Evolutionary conservation across 2,113 vertebrate species (phyloP).

Genomic region (Aythya baeri): DNA sequence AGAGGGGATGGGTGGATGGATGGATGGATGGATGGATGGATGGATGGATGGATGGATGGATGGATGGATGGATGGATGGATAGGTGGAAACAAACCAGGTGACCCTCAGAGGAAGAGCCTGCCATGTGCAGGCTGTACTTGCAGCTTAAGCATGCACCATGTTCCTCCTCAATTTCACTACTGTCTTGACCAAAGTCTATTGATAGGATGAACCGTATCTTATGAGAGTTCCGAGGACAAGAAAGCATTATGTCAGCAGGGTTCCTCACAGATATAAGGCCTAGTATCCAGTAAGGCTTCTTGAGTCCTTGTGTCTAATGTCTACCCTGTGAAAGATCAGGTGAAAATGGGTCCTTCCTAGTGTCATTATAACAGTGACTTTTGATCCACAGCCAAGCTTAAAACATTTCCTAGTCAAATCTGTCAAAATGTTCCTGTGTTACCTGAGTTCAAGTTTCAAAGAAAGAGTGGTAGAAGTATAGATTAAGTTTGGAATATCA

Average conservation of each 20-base stretch:
- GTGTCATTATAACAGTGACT: background rate
- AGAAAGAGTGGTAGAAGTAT: background rate
- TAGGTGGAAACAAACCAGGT: background rate
- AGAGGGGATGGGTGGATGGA: background rate
- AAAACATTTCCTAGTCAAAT: background rate
- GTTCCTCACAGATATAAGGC: background rate
- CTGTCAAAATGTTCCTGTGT: background rate
- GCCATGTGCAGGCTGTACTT: background rate
- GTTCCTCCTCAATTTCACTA: background rate
- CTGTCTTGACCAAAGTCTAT: background rate
- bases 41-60: background rate
- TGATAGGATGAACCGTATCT: background rate
- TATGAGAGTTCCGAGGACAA: background rate
- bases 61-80: background rate
- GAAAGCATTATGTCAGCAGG: background rate
- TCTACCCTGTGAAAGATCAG: background rate
- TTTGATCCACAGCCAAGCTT: background rate
- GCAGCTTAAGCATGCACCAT: rapidly evolving
- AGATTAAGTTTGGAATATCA: background rate
- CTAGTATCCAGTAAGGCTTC: background rate
- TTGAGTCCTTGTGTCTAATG: background rate
- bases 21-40: background rate
- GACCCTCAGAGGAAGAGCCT: background rate
- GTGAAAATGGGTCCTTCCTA: background rate
- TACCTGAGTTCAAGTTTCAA: background rate